These are phyloP conservation scores for Idaea straminata DNA, from an alignment of 2,888 invertebrate species.

Conservation along the genomic window DNA sequence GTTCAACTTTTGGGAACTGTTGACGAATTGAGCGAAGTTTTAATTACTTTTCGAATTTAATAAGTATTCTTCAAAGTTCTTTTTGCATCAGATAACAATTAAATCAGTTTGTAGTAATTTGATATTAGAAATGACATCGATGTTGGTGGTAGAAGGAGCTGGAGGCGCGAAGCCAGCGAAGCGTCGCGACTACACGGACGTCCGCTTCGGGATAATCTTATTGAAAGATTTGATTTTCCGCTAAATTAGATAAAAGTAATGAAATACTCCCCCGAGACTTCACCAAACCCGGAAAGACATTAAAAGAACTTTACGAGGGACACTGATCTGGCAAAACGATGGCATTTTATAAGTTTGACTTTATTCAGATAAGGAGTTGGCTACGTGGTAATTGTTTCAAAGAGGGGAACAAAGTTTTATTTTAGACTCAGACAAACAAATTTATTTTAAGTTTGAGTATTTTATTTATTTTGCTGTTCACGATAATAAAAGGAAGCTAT, in stretches of 20 bases:
- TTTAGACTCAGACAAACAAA: conserved; percentile 9
- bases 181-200: conserved; percentile 44
- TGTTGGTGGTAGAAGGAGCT: conserved; percentile 3
- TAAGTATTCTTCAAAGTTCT: conserved; percentile 8
- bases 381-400: conserved; percentile 23
- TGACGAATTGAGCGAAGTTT: conserved; percentile 12
- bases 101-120: conserved; percentile 20
- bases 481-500: neutral
- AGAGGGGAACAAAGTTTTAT: conserved; percentile 17
- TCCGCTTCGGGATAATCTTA: conserved; percentile 61
- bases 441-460: conserved; percentile 10
- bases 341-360: conserved; percentile 27
- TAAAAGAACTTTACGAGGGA: conserved; percentile 46
- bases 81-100: conserved; percentile 12
- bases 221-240: conserved; percentile 78
- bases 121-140: conserved; percentile 31
- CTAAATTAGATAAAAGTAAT: conserved; percentile 78
- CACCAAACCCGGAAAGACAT: conserved; percentile 41
- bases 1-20: conserved; percentile 10
- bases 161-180: conserved; percentile 46
- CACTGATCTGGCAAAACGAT: conserved; percentile 31
- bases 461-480: neutral
- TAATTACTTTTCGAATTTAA: conserved; percentile 13
- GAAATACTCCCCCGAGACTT: conserved; percentile 65
- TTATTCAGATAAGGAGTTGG: conserved; percentile 22